Conservation (phyloP, 2,888 invertebrate species). For the Tenodera sinensis region DNA sequence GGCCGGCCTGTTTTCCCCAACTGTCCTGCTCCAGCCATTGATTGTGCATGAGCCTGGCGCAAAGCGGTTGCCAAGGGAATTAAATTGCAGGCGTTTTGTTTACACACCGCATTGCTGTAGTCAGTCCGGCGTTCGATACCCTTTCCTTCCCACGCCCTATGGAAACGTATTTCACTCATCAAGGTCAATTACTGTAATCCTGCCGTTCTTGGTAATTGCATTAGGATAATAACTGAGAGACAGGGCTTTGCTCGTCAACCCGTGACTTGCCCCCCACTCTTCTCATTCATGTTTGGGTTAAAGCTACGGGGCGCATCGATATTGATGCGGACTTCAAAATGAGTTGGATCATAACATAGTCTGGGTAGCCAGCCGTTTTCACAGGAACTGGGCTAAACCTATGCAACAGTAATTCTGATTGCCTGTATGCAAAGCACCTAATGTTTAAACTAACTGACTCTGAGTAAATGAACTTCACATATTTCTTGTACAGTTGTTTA, state of each 20-base stretch:
- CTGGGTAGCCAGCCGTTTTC: too few relatives aligned
- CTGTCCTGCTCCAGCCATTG: background rate
- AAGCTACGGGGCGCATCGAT: background rate
- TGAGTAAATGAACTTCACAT: too few relatives aligned
- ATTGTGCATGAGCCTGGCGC: background rate
- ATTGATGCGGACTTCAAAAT: background rate
- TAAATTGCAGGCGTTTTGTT: background rate
- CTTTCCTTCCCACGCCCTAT: background rate
- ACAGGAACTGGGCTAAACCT: too few relatives aligned
- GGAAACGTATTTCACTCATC: background rate
- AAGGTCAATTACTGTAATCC: slow-evolving; percentile 1
- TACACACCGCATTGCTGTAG: background rate
- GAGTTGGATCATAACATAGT: background rate
- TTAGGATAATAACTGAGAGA: background rate
- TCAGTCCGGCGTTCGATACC: slow-evolving; percentile 4
- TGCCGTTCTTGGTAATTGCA: background rate
- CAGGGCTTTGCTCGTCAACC: background rate
- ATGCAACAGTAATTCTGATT: too few relatives aligned
- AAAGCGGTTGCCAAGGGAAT: background rate
- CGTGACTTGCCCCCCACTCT: background rate
- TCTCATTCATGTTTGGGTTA: background rate
- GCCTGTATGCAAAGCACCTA: too few relatives aligned
- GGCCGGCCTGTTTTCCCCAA: background rate
- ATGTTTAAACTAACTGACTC: too few relatives aligned
- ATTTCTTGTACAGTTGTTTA: too few relatives aligned